Evolutionary conservation across 2,113 vertebrate species (phyloP).

Genomic region (Nicator chloris): DNA sequence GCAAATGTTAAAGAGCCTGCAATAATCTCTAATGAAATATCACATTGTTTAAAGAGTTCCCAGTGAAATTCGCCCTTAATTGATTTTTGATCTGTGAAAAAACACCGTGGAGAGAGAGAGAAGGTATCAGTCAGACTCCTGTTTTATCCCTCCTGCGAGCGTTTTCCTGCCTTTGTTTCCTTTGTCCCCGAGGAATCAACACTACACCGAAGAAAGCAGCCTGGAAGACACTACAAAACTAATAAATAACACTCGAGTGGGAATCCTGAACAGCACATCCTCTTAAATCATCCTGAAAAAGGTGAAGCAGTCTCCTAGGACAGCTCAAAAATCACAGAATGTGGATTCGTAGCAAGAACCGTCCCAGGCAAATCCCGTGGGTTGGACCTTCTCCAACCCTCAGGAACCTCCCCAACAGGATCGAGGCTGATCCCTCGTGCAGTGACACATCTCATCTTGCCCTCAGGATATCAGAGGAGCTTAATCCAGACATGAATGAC

Average conservation of each 20-base stretch:
- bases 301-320: conserved; percentile 14
- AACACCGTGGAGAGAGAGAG: conserved; percentile 58
- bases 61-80: conserved; percentile 73
- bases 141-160: conserved; percentile 2
- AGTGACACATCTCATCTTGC: not conserved
- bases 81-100: conserved; percentile 76
- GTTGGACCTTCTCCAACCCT: not conserved
- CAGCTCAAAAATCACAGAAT: not conserved
- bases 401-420: not conserved
- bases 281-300: conserved; percentile 23
- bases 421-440: not conserved
- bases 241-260: not conserved
- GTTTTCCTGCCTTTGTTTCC: conserved; percentile 25
- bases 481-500: not conserved
- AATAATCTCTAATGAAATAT: conserved; percentile 75
- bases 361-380: rapidly evolving
- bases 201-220: not conserved
- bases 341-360: rapidly evolving
- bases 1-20: conserved; percentile 57
- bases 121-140: conserved; percentile 41
- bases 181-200: conserved; percentile 39
- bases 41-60: conserved; percentile 76
- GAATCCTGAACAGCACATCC: not conserved
- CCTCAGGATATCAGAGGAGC: not conserved
- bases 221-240: not conserved